Conservation (phyloP, 2,797 vertebrate genomes). For the Ceryle rudis region DNA sequence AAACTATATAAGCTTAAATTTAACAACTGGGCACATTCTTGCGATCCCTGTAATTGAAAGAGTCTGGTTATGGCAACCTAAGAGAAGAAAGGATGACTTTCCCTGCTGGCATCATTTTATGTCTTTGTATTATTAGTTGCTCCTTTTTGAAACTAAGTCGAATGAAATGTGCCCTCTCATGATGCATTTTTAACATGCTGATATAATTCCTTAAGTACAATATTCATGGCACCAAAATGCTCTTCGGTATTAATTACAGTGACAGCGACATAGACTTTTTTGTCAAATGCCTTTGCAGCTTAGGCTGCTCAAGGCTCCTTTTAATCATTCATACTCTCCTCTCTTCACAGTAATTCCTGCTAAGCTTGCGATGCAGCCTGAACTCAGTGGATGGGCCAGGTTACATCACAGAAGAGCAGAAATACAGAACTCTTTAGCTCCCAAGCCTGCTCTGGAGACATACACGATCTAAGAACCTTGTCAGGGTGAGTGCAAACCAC, state of each 20-base stretch:
- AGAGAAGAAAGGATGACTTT: slow-evolving; percentile 36
- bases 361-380: slow-evolving; percentile 31
- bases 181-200: slow-evolving; percentile 64
- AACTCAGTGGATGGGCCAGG: slow-evolving; percentile 21
- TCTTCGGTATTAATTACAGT: slow-evolving; percentile 62
- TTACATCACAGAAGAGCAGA: slow-evolving; percentile 55
- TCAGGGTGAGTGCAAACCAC: slow-evolving; percentile 18
- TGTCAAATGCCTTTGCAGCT: slow-evolving; percentile 15
- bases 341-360: slow-evolving; percentile 22
- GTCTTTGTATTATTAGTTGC: slow-evolving; percentile 33
- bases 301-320: slow-evolving; percentile 41
- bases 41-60: slow-evolving; percentile 6
- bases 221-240: slow-evolving; percentile 61
- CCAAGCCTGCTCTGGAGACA: slow-evolving; percentile 10
- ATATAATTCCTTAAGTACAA: slow-evolving; percentile 63
- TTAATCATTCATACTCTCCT: slow-evolving; percentile 39
- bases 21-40: neutral
- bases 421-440: neutral
- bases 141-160: slow-evolving; percentile 29
- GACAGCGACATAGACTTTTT: slow-evolving; percentile 9
- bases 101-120: neutral
- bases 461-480: slow-evolving; percentile 24
- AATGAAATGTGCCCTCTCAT: slow-evolving; percentile 49
- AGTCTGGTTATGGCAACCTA: neutral
- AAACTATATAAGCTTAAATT: neutral